Evolutionary conservation across 2,888 invertebrate genomes (phyloP), one percentile per base, ranked within the genome.

Genomic region (Parapristionchus giblindavisi): DNA sequence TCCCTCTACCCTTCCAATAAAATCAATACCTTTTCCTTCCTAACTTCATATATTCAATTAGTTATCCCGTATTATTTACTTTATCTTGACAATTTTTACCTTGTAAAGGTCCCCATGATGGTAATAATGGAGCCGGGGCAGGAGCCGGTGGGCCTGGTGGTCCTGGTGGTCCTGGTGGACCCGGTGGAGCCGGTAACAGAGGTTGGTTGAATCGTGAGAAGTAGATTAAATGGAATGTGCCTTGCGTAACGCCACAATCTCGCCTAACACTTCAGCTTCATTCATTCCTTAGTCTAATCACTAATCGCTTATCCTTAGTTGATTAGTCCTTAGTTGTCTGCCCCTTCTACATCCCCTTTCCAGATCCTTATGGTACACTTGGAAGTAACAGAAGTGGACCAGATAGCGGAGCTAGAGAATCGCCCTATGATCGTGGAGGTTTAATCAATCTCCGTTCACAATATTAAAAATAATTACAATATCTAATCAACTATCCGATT

Each of bases 311-410:
- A n/a, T 17, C 40, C 56, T 56, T 38, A 4, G 11, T 14, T 27
- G 24, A 11, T 60, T 8, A 4, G n/a, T 5, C 8, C 40, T n/a
- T 36, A 21, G n/a, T n/a, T 51, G 2, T 66, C 66, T 36, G 34
- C 21, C 34, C 32, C 24, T 60, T 8, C n/a, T n/a, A n/a, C n/a
- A n/a, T n/a, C n/a, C 51, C 73, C 73, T n/a, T 61, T 73, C 21
- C 73, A 73, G 73, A 73, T 73, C 60, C 73, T 36, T 73, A 60
- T 48, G 73, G 73, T 27, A 61, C 48, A 24, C 40, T 73, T 8
- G 34, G 54, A 1, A 54, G 54, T 40, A 36, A 34, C 14, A 34
- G 52, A 3, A n/a, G 34, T 14, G 21, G 54, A 27, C 65, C 40
- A 24, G 56, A 71, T 56, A 56, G 38, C 29, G 70, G 70, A 56